Evolutionary conservation across 2,888 invertebrate genomes (phyloP), one percentile per base, ranked within the genome.

Genomic region (Mimas tiliae): DNA sequence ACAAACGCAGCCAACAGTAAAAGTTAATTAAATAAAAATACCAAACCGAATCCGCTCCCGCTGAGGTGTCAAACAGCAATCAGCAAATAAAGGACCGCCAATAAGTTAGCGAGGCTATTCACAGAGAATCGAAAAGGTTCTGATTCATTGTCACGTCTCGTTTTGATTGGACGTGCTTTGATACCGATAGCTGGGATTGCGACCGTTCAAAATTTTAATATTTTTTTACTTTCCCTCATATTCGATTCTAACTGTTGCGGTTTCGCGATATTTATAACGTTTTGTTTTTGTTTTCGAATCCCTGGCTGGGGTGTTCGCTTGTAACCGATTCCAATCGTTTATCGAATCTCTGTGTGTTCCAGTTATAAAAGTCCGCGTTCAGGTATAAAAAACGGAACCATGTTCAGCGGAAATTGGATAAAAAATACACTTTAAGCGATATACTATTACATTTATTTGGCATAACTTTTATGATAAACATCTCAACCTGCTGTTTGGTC

Each of bases 101-200:
- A 90, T 92, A 92, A 92, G 90, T 91, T 91, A 90, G 88, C 88
- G 79, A 79, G 84, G 83, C 87, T 88, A 91, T 90, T 90, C 89
- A 88, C 82, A 83, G 84, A 85, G 84, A 85, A 89, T 88, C 89
- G 87, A 85, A 90, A 91, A 89, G 89, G 89, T 87, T 88, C 86
- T 87, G 87, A 90, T 90, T 91, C 91, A 90, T 88, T 91, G 91
- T 92, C 92, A 93, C 93, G 92, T 90, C 90, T 84, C 90, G 87
- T 85, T 91, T 90, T 90, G 90, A 93, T 91, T 92, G 93, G 89
- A 93, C 93, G 93, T 93, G 93, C 93, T 91, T 89, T 91, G 93
- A 89, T 89, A 91, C 81, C 87, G 93, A 91, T 93, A 91, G 87
- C 87, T 76, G 80, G 92, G 93, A 92, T 93, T 91, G 89, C 82